Evolutionary conservation across 2,888 invertebrate genomes (phyloP).

Genomic region (Pollenia angustigena): DNA sequence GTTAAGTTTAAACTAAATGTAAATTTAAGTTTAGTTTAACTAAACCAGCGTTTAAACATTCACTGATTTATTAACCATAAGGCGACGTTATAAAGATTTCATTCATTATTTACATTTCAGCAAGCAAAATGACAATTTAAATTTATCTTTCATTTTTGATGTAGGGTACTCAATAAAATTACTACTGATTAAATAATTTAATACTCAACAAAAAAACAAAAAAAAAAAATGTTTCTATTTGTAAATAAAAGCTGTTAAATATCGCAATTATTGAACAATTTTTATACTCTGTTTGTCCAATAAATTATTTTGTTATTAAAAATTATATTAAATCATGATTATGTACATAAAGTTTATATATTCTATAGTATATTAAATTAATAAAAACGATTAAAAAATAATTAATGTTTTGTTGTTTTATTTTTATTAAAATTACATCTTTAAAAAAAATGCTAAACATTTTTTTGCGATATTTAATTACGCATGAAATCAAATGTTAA

Average conservation of each 20-base stretch:
- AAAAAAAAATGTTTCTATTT: not conserved
- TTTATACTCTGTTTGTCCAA: conserved; percentile 30
- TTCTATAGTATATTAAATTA: not conserved
- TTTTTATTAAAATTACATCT: too few species aligned
- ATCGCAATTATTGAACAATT: conserved; percentile 27
- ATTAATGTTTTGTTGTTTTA: too few species aligned
- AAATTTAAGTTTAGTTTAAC: too few species aligned
- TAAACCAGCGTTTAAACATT: too few species aligned
- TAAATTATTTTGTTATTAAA: conserved; percentile 43
- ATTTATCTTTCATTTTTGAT: not conserved
- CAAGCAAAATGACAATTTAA: not conserved
- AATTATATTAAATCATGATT: conserved; percentile 6
- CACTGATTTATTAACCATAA: too few species aligned
- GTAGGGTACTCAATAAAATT: conserved; percentile 11
- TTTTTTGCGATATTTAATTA: too few species aligned
- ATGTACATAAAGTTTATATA: conserved; percentile 18
- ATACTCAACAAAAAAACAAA: conserved; percentile 35
- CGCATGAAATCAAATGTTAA: too few species aligned
- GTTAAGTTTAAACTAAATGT: too few species aligned
- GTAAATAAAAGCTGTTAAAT: conserved; percentile 2
- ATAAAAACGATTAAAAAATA: not conserved
- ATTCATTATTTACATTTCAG: too few species aligned
- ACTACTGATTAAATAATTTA: conserved; percentile 2
- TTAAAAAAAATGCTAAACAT: too few species aligned
- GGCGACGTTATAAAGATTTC: too few species aligned